These are phyloP conservation scores for Taurulus bubalis DNA, from an alignment of 2,113 vertebrate genomes.

Conservation along the genomic window DNA sequence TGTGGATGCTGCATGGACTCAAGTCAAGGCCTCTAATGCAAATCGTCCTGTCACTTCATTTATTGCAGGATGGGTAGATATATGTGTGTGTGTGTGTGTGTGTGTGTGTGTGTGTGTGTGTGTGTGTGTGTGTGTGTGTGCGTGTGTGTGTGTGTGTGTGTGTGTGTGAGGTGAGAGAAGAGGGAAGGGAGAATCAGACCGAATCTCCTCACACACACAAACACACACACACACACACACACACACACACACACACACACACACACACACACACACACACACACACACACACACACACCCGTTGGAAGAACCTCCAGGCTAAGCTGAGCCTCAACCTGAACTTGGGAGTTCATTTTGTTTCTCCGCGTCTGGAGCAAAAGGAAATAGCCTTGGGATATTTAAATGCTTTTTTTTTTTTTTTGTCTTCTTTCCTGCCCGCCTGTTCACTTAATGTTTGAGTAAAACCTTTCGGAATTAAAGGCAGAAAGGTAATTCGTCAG, in stretches of 20 bases:
- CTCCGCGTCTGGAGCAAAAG: conserved; percentile 70
- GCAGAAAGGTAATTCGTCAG: conserved; percentile 79
- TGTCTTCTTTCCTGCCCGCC: conserved; percentile 49
- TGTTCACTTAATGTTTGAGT: conserved; percentile 73
- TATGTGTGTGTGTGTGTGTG: conserved; percentile 44
- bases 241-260: conserved; percentile 49
- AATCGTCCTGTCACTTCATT: conserved; percentile 79
- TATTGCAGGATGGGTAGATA: conserved; percentile 57
- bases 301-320: conserved; percentile 66
- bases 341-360: conserved; percentile 79
- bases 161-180: conserved; percentile 47
- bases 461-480: conserved; percentile 69
- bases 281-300: conserved; percentile 44
- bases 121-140: conserved; percentile 46
- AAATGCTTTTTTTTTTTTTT: conserved; percentile 12
- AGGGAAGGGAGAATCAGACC: conserved; percentile 50
- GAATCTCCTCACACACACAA: conserved; percentile 43
- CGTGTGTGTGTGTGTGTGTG: conserved; percentile 42
- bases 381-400: conserved; percentile 71
- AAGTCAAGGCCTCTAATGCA: conserved; percentile 64
- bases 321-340: conserved; percentile 79
- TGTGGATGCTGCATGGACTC: conserved; percentile 21
- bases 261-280: conserved; percentile 29
- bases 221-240: conserved; percentile 29
- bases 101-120: conserved; percentile 39